These are phyloP conservation scores for Motacilla alba DNA, from an alignment of 2,113 vertebrate species.

Conservation along the genomic window DNA sequence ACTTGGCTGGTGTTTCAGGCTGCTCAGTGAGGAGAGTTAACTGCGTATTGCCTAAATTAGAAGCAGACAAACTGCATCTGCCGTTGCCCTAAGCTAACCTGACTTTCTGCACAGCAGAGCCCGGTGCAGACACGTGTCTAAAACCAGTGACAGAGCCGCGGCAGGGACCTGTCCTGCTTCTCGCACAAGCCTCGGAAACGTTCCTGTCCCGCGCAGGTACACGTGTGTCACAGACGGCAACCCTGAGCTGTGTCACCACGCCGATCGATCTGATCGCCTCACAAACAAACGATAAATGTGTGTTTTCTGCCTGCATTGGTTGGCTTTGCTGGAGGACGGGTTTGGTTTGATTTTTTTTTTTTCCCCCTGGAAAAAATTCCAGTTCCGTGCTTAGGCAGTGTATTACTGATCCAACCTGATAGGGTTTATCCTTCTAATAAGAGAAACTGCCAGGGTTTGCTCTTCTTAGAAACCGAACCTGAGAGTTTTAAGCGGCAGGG, in stretches of 20 bases:
- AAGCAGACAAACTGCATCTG: neutral
- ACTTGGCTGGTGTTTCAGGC: neutral
- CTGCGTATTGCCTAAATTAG: neutral
- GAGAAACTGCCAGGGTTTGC: neutral
- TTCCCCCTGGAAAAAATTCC: too few relatives aligned
- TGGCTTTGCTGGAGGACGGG: neutral
- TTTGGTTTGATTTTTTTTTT: neutral
- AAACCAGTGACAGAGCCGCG: fast-evolving
- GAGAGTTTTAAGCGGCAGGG: neutral
- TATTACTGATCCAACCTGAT: neutral
- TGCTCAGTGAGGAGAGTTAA: neutral
- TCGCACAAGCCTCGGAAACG: fast-evolving
- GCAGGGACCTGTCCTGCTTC: neutral
- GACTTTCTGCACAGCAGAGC: neutral
- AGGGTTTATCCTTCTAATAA: neutral
- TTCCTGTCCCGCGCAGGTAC: neutral
- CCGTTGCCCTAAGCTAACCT: neutral
- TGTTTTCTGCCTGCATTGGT: neutral
- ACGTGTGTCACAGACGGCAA: neutral
- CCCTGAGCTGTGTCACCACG: neutral
- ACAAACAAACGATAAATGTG: neutral
- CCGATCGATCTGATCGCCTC: neutral
- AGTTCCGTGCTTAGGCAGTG: neutral
- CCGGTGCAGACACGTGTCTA: neutral
- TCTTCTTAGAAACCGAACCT: neutral